A percentile compares a stretch with the other conserved stretches of the same genome.
Evolutionary conservation across 2,113 vertebrate species (phyloP).

Genomic region (Rhynchomys soricoides): DNA sequence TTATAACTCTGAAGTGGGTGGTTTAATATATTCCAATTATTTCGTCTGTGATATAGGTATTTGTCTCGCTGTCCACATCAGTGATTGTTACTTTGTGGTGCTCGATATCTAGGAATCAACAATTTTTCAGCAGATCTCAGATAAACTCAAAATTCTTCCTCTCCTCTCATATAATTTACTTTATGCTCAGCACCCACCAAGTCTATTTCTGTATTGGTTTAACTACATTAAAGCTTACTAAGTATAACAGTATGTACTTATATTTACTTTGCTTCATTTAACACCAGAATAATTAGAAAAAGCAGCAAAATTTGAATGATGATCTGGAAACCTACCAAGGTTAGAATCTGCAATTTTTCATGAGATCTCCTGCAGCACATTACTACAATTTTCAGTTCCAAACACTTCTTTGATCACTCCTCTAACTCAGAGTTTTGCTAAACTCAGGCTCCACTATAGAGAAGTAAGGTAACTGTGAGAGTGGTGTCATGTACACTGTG

Average conservation of each 20-base stretch:
- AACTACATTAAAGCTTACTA: background rate
- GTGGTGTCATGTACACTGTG: background rate
- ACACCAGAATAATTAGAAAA: background rate
- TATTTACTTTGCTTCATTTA: background rate
- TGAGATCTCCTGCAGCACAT: background rate
- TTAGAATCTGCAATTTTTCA: background rate
- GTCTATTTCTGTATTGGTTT: background rate
- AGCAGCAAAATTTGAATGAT: background rate
- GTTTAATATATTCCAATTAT: background rate
- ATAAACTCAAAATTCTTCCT: background rate
- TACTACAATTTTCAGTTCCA: background rate
- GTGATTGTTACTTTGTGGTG: background rate
- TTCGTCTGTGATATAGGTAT: background rate
- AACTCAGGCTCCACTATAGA: background rate
- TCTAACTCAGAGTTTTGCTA: background rate
- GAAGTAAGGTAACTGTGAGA: background rate
- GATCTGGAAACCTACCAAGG: background rate
- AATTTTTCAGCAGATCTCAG: background rate
- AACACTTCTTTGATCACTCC: background rate
- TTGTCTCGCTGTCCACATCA: background rate
- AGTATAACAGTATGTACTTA: background rate
- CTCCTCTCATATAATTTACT: background rate
- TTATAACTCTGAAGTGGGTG: background rate
- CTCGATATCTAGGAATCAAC: background rate
- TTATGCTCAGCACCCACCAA: background rate